Percentiles rank a stretch among this genome's conserved stretches.
phyloP scores from a whole-genome alignment of 1,140 invertebrate genomes.

The Drosophila leontia region DNA sequence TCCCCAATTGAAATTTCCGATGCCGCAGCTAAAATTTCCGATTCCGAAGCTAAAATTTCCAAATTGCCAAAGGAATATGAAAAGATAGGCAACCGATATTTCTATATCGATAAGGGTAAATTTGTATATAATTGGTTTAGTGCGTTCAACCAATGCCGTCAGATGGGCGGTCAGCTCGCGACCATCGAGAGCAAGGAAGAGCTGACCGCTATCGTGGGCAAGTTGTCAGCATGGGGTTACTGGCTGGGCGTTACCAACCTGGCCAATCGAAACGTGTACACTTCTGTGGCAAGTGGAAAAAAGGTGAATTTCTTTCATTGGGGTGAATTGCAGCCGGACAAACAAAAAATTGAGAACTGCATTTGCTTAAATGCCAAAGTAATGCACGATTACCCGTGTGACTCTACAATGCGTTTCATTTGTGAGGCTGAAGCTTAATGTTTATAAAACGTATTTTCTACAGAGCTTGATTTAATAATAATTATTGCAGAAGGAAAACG shows the following conservation, averaged over 20 bases:
- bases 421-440: neutral
- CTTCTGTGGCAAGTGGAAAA: neutral
- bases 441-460: too few relatives aligned
- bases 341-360: neutral
- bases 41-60: too few relatives aligned
- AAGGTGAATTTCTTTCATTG: neutral
- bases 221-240: too few relatives aligned
- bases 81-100: neutral
- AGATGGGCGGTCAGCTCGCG: neutral
- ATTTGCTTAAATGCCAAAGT: neutral
- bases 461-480: too few relatives aligned
- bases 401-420: neutral
- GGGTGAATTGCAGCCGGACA: neutral
- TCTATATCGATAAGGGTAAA: neutral
- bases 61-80: neutral
- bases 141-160: neutral
- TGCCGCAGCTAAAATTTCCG: too few relatives aligned
- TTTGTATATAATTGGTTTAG: neutral
- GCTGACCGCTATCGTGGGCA: neutral
- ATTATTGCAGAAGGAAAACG: too few relatives aligned
- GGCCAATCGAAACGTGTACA: neutral
- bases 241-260: neutral
- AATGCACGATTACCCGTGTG: neutral
- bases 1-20: too few relatives aligned
- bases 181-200: neutral